Evolutionary conservation across 2,113 vertebrate genomes (phyloP), one percentile per base, ranked within the genome.

Genomic region (Antechinus flavipes): DNA sequence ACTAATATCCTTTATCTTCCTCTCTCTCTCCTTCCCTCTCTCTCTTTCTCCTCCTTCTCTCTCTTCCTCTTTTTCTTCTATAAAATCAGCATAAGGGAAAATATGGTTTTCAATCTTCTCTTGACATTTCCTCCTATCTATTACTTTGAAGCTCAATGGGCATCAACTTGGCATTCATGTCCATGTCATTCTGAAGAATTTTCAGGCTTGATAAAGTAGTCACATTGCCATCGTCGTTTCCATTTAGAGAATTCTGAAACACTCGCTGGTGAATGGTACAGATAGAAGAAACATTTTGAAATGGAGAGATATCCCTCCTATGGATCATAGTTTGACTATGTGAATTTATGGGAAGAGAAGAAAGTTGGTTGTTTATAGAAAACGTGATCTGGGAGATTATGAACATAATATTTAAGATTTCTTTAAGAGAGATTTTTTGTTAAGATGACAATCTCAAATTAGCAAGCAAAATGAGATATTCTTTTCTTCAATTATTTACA

Each of bases 91-190:
- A 93, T 89, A 9, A 89, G 3, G 22, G 2, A 24, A 94, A 50
- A 23, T 53, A 26, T 35, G 93, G 0, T 11, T 95, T 92, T 91
- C 30, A 8, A 24, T 97, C 94, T 61, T 0, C 0, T 95, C 56
- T 6, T 56, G n/a, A 84, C 42, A 27, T 50, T 76, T 96, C 94
- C 24, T 92, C 9, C 49, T 9, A 27, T 46, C 11, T 91, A 68
- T 6, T 90, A 96, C 96, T 94, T 92, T 42, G 58, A 93, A 92
- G 24, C 84, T 95, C 24, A 25, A 0, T 94, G 96, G 90, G 76
- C 25, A 89, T 54, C 89, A 89, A 94, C 9, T 96, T 96, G 47
- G n/a, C 90, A 96, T 94, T 94, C 94, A 35, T 22, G 27, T 8
- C 84, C 35, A 91, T 50, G 6, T 23, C 2, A 54, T 76, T 14